phyloP scores from a whole-genome alignment of 2,888 invertebrate species.

The Eulithis testata region DNA sequence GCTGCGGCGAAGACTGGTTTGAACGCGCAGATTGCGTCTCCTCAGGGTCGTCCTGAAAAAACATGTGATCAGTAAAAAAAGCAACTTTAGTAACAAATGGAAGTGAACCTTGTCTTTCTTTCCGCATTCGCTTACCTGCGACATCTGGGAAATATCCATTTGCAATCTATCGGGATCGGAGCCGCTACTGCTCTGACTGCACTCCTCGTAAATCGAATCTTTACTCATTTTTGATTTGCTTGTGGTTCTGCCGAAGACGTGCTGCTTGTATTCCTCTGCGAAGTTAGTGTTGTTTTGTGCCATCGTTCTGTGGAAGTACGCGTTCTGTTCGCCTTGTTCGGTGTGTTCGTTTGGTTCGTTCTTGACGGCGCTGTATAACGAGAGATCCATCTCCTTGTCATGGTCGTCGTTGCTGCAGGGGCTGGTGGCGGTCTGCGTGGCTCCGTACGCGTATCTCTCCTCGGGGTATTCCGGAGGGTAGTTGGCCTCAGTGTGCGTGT shows the following conservation, averaged over 20 bases:
- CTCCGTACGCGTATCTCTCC: conserved; percentile 68
- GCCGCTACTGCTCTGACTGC: conserved; percentile 88
- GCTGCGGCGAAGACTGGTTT: conserved; percentile 77
- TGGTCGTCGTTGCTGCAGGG: conserved; percentile 71
- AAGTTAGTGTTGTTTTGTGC: conserved; percentile 62
- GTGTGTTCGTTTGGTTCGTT: conserved; percentile 67
- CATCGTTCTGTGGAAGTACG: conserved; percentile 59
- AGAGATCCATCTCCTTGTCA: conserved; percentile 81
- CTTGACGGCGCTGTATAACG: conserved; percentile 73
- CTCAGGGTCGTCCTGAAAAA: conserved; percentile 74
- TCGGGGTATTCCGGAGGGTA: conserved; percentile 71
- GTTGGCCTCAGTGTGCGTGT: conserved; percentile 46
- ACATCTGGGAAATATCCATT: conserved; percentile 87
- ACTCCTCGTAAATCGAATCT: conserved; percentile 83
- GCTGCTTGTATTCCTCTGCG: conserved; percentile 72
- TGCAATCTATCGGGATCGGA: conserved; percentile 91
- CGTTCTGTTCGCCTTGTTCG: conserved; percentile 47
- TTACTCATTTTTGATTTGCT: conserved; percentile 64
- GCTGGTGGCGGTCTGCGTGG: conserved; percentile 62
- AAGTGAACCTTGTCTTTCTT: conserved; percentile 6
- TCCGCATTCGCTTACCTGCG: conserved; percentile 63
- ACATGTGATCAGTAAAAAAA: conserved; percentile 17
- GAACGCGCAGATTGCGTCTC: conserved; percentile 80
- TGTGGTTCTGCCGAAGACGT: conserved; percentile 60
- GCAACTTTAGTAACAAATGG: background rate